Evolutionary conservation across 2,888 invertebrate genomes (phyloP), one percentile per base, ranked within the genome.

Genomic region (Melanostoma mellinum): DNA sequence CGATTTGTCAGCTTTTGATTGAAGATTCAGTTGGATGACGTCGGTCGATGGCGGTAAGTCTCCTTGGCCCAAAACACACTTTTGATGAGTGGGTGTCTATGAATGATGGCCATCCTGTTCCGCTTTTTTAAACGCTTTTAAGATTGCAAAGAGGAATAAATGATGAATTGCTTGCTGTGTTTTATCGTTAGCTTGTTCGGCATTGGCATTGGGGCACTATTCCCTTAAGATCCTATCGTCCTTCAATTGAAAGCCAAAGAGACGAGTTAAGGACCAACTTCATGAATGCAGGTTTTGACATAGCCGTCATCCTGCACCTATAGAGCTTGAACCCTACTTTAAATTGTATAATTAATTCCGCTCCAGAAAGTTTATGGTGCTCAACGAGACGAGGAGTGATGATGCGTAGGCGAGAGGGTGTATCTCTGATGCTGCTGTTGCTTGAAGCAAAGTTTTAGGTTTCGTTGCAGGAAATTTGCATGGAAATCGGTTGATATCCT

Each of bases 401-500:
- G 20, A 20, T 20, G 20, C 20, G 20, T 6, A 46, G 44, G 32
- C 10, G 46, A 46, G n/a, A n/a, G 35, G 30, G 32, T 35, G 44
- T 3, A 3, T 0, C 9, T 42, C 4, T 61, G 10, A 33, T 46
- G 44, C 6, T 6, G 38, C 32, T 42, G 44, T 33, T 46, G 46
- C 46, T 58, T 58, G 6, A 38, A 58, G 48, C 58, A 58, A 71
- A 74, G 61, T 71, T 84, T 53, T 36, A 53, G 79, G 53, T 75
- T 74, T 79, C 69, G 65, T 74, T 75, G 79, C 84, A 84, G 84
- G 84, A 84, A 84, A 84, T 84, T 84, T 84, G 84, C 84, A 84
- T 84, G 84, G 84, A 84, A 84, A 84, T 84, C 84, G 74, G 84
- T 84, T 84, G 84, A 84, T 84, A 84, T 84, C 84, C 84, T 84